phyloP scores from a whole-genome alignment of 2,888 invertebrate species.

The Malthinus flaveolus region DNA sequence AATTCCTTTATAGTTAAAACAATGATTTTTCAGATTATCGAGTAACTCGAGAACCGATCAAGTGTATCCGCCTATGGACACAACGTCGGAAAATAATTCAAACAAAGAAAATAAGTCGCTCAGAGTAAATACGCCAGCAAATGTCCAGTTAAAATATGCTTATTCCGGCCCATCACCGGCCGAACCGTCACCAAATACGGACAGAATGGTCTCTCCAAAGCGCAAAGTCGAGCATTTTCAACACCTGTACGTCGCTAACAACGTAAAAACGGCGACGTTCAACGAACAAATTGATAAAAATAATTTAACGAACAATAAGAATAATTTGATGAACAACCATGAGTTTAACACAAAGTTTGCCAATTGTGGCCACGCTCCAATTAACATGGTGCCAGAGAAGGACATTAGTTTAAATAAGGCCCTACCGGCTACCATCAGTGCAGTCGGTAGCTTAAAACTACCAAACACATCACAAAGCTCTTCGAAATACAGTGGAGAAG shows the following conservation, averaged over 20 bases:
- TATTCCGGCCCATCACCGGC: constrained; percentile 31
- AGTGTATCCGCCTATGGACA: constrained; percentile 43
- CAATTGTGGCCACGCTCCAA: constrained; percentile 42
- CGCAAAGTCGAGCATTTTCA: constrained; percentile 51
- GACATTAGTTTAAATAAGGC: constrained; percentile 58
- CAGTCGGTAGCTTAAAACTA: constrained; percentile 44
- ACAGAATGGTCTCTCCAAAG: constrained; percentile 53
- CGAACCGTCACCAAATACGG: constrained; percentile 32
- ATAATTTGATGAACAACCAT: constrained; percentile 42
- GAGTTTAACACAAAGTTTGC: constrained; percentile 41
- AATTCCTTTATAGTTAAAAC: too few relatives aligned
- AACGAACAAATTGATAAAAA: constrained; percentile 49
- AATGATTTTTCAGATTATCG: constrained; percentile 51
- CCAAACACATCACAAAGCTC: constrained; percentile 38
- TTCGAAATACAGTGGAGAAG: constrained; percentile 39
- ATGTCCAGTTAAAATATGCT: constrained; percentile 39
- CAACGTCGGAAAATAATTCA: constrained; percentile 34
- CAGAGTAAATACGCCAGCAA: constrained; percentile 48
- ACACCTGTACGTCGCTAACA: constrained; percentile 52
- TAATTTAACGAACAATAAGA: constrained; percentile 40
- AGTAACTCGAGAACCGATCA: constrained; percentile 56
- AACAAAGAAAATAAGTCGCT: constrained; percentile 40
- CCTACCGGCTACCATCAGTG: constrained; percentile 50
- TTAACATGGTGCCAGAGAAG: constrained; percentile 59
- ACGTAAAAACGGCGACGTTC: constrained; percentile 52